phyloP scores from a whole-genome alignment of 2,888 invertebrate species.

The Merodon equestris region DNA sequence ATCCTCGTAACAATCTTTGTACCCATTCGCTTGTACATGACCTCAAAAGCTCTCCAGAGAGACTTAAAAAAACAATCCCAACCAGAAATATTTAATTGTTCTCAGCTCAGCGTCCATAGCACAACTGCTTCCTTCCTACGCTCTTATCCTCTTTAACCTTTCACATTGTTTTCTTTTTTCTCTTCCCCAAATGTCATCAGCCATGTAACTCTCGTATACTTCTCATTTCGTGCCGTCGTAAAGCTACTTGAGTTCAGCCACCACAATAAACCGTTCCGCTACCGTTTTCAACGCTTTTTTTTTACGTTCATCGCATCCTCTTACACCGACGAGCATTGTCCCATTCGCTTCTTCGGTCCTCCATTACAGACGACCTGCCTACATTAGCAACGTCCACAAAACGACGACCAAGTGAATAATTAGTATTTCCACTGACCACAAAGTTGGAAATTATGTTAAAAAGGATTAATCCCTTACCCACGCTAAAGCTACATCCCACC shows the following conservation, averaged over 20 bases:
- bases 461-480: conserved; percentile 23
- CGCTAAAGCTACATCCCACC: not conserved
- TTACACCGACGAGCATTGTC: too few relatives aligned
- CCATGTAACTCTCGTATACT: too few relatives aligned
- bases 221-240: not conserved
- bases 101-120: not conserved
- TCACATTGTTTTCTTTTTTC: not conserved
- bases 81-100: conserved; percentile 14
- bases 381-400: conserved; percentile 31
- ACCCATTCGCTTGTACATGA: conserved; percentile 23
- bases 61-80: conserved; percentile 23
- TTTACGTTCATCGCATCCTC: too few relatives aligned
- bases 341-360: conserved; percentile 2
- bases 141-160: too few relatives aligned
- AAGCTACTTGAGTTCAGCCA: not conserved
- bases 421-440: conserved; percentile 37
- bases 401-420: conserved; percentile 39
- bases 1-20: conserved; percentile 34
- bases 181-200: too few relatives aligned
- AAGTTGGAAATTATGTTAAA: conserved; percentile 40
- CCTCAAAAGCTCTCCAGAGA: conserved; percentile 27
- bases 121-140: not conserved
- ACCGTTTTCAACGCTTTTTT: not conserved
- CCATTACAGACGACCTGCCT: not conserved
- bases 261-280: too few relatives aligned